Conservation (phyloP, 2,888 invertebrate genomes). For the Drosophila putrida region DNA sequence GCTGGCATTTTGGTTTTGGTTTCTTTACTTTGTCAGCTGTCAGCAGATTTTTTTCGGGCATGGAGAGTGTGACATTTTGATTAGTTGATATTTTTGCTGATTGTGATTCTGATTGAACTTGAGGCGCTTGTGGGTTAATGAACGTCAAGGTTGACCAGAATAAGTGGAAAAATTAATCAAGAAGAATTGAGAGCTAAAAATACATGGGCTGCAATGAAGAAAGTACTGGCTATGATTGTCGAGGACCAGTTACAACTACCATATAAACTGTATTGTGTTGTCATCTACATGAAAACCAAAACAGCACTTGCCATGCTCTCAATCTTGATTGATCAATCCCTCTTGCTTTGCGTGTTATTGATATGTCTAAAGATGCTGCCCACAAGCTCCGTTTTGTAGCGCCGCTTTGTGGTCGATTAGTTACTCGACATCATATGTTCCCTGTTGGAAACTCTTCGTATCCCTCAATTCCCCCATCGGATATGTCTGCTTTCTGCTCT, state of each 20-base stretch:
- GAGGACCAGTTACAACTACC: too few species aligned
- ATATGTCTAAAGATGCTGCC: constrained; percentile 49
- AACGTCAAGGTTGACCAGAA: constrained; percentile 69
- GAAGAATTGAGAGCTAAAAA: neutral
- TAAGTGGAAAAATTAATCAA: constrained; percentile 37
- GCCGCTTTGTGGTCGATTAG: constrained; percentile 69
- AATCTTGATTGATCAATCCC: constrained; percentile 35
- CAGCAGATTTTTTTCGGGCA: constrained; percentile 66
- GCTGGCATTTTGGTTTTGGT: constrained; percentile 46
- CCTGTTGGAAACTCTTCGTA: constrained; percentile 36
- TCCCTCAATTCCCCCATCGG: neutral
- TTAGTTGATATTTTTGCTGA: constrained; percentile 65
- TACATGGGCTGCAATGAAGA: neutral
- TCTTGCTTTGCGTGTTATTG: constrained; percentile 29
- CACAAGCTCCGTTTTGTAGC: constrained; percentile 51
- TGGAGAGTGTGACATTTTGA: constrained; percentile 80
- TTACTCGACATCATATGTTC: constrained; percentile 33
- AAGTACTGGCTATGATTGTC: neutral
- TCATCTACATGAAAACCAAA: neutral
- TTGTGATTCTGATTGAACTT: constrained; percentile 72
- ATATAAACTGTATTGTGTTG: too few species aligned
- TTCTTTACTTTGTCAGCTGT: constrained; percentile 69
- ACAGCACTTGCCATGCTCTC: constrained; percentile 40
- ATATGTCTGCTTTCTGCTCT: neutral
- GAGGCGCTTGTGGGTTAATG: constrained; percentile 68